phyloP scores from a whole-genome alignment of 2,888 invertebrate species.

The Rhopalosiphum nymphaeae region DNA sequence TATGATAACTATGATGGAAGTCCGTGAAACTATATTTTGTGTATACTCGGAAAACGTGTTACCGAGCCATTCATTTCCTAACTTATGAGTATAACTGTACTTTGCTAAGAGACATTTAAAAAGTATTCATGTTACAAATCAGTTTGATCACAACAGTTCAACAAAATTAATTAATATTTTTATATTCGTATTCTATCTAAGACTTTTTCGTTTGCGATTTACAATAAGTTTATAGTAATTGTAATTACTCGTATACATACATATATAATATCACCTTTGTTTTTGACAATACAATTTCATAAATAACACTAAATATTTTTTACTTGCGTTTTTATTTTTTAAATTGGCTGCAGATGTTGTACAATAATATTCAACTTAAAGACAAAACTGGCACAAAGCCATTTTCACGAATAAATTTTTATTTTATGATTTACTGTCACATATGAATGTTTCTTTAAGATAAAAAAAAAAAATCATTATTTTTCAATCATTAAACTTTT shows the following conservation, averaged over 20 bases:
- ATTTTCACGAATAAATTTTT: neutral
- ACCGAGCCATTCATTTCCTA: neutral
- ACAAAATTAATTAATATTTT: neutral
- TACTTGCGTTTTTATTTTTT: neutral
- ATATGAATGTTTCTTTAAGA: neutral
- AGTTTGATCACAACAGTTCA: neutral
- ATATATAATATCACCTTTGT: neutral
- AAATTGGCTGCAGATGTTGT: slow-evolving; percentile 4
- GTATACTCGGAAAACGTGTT: neutral
- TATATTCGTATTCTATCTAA: neutral
- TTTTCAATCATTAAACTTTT: neutral
- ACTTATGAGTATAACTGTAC: neutral
- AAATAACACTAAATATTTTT: neutral
- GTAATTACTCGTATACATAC: neutral
- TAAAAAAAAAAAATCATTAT: neutral
- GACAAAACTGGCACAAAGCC: neutral
- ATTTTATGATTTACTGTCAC: neutral
- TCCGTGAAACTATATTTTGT: neutral
- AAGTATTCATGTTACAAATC: neutral
- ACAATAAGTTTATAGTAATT: neutral
- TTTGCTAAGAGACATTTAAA: neutral
- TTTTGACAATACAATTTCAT: neutral
- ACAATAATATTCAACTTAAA: neutral
- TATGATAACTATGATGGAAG: neutral
- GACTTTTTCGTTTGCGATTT: neutral